Percentiles rank a stretch among this genome's conserved stretches.
phyloP scores from a whole-genome alignment of 2,797 vertebrate species.

The Chaetodon trifasciatus region DNA sequence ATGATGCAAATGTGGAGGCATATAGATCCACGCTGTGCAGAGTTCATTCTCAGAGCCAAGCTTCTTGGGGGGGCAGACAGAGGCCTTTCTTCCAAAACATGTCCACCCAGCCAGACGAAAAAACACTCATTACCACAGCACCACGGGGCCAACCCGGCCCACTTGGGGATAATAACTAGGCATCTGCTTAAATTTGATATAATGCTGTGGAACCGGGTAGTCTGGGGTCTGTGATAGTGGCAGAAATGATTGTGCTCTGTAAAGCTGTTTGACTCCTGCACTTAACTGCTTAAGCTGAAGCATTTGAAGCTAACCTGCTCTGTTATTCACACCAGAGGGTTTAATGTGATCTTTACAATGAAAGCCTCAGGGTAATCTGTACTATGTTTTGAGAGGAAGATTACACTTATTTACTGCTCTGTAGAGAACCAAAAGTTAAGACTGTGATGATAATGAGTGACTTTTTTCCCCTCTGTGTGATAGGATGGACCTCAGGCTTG shows the following conservation, averaged over 20 bases:
- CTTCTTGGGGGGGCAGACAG: constrained; percentile 55
- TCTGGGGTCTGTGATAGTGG: constrained; percentile 61
- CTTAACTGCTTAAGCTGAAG: constrained; percentile 47
- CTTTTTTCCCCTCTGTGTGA: constrained; percentile 37
- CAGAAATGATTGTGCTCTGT: constrained; percentile 51
- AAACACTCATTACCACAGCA: constrained; percentile 85
- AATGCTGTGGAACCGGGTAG: constrained; percentile 64
- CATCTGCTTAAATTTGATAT: constrained; percentile 84
- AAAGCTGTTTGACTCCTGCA: constrained; percentile 58
- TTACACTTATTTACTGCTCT: constrained; percentile 69
- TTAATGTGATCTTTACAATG: constrained; percentile 52
- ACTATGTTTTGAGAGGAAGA: constrained; percentile 44
- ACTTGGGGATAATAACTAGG: constrained; percentile 80
- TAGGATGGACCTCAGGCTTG: constrained; percentile 38
- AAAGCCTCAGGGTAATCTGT: constrained; percentile 38
- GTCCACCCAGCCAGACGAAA: constrained; percentile 84
- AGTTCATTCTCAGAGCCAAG: constrained; percentile 51
- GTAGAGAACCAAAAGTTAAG: constrained; percentile 34
- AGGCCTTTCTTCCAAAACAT: constrained; percentile 80
- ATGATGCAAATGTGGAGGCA: constrained; percentile 51
- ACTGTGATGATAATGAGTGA: constrained; percentile 47
- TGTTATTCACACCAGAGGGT: constrained; percentile 51
- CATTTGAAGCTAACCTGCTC: constrained; percentile 26
- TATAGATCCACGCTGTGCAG: constrained; percentile 29
- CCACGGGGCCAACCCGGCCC: constrained; percentile 71